These are phyloP conservation scores for Rhynchomys soricoides DNA, from an alignment of 2,113 vertebrate genomes.

Conservation along the genomic window DNA sequence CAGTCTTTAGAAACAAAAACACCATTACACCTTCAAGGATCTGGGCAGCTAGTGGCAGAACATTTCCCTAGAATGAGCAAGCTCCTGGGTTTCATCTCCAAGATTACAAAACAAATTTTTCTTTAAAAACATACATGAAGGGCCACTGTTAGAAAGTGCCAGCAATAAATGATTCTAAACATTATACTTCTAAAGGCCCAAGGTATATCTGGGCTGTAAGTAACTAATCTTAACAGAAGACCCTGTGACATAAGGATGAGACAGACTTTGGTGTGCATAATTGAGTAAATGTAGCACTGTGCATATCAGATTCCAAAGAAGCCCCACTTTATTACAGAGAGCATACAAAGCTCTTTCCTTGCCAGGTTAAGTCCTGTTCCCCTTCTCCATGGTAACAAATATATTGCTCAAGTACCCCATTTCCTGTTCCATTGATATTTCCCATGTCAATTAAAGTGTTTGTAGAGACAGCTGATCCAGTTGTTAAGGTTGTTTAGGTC, in stretches of 20 bases:
- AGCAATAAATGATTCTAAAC: background rate
- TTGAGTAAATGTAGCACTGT: background rate
- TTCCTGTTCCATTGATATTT: constrained; percentile 88
- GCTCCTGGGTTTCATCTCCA: background rate
- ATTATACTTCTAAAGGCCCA: background rate
- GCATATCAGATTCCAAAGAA: constrained; percentile 27
- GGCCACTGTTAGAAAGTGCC: background rate
- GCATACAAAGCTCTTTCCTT: background rate
- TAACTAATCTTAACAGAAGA: constrained; percentile 25
- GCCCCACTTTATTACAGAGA: constrained; percentile 61
- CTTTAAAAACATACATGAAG: background rate
- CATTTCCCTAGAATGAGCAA: background rate
- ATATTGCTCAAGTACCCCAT: background rate
- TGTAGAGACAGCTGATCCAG: constrained; percentile 93
- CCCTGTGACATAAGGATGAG: background rate
- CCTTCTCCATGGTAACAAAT: background rate
- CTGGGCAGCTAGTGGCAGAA: background rate
- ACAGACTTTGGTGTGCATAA: background rate
- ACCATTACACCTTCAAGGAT: background rate
- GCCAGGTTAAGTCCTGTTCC: background rate
- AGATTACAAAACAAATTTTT: background rate
- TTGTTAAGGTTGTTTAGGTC: constrained; percentile 93
- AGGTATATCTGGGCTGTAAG: background rate
- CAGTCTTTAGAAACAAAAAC: constrained; percentile 18
- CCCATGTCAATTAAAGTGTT: constrained; percentile 91